A percentile compares a stretch with the other conserved stretches of the same genome.
Conservation (phyloP, 2,113 vertebrate genomes). For the Trematomus loennbergii region DNA sequence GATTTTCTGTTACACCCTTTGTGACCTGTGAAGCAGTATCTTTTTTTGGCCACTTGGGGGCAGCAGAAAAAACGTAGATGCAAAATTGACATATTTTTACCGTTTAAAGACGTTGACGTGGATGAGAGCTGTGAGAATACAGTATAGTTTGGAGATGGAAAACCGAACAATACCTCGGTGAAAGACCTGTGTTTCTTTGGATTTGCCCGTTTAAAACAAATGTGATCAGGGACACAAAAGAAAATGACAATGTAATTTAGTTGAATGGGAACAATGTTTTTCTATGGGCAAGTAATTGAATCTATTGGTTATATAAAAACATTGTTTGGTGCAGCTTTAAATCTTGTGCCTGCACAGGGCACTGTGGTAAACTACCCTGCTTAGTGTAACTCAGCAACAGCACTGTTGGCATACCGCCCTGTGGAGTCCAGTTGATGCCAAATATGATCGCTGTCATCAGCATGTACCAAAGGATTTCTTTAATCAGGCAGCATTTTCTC, state of each 20-base stretch:
- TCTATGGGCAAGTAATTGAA: neutral
- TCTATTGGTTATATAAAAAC: neutral
- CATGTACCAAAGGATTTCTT: constrained; percentile 27
- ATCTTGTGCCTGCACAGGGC: neutral
- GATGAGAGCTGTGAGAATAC: neutral
- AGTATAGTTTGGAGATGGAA: neutral
- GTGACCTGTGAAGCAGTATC: neutral
- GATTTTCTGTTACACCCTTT: neutral
- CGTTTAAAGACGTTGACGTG: neutral
- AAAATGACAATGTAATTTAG: too few species aligned
- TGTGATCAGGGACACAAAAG: too few species aligned
- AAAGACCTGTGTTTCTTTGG: too few species aligned
- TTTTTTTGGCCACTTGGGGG: constrained; percentile 8
- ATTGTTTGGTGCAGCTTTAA: constrained; percentile 20
- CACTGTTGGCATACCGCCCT: constrained; percentile 32
- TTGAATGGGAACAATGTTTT: too few species aligned
- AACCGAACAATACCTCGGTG: constrained; percentile 1
- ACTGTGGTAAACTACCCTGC: constrained; percentile 7
- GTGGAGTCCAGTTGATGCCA: constrained; percentile 33
- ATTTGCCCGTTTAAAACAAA: too few species aligned
- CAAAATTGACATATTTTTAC: neutral
- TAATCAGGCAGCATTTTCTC: constrained; percentile 20
- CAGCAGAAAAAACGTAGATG: constrained; percentile 20
- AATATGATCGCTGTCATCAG: constrained; percentile 19
- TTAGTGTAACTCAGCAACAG: constrained; percentile 19